phyloP scores from a whole-genome alignment of 2,113 vertebrate species.

The Sterrhoptilus dennistouni region DNA sequence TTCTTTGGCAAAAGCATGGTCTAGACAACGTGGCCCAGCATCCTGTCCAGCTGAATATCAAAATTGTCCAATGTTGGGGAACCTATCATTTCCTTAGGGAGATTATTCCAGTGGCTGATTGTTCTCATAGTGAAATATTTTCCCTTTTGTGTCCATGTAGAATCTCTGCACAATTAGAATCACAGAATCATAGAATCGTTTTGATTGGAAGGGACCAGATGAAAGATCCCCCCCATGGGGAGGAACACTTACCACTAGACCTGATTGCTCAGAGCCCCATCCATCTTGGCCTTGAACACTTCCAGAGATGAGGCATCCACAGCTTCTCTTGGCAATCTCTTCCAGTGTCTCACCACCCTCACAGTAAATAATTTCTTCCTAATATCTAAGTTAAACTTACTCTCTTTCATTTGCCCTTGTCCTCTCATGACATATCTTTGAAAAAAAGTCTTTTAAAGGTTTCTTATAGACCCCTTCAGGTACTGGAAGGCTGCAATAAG shows the following conservation, averaged over 20 bases:
- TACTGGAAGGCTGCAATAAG: neutral
- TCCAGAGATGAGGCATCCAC: neutral
- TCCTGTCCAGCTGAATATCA: neutral
- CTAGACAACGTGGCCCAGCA: neutral
- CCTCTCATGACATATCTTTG: fast-evolving
- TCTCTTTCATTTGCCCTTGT: neutral
- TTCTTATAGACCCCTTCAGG: neutral
- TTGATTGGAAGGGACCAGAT: neutral
- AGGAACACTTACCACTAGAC: neutral
- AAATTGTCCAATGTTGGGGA: neutral
- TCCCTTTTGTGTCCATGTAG: neutral
- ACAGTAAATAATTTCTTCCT: neutral
- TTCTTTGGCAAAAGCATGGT: neutral
- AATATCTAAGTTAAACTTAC: neutral
- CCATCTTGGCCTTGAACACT: neutral
- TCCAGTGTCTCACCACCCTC: neutral
- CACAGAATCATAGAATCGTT: neutral
- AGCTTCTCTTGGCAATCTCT: neutral
- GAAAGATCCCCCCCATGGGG: fast-evolving
- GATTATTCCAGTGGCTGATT: neutral
- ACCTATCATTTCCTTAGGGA: neutral
- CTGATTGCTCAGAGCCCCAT: neutral
- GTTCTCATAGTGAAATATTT: neutral
- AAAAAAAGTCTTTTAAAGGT: neutral
- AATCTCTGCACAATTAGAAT: neutral